These are phyloP conservation scores for Hetaerina americana DNA, from an alignment of 1,140 invertebrate species.

Conservation along the genomic window DNA sequence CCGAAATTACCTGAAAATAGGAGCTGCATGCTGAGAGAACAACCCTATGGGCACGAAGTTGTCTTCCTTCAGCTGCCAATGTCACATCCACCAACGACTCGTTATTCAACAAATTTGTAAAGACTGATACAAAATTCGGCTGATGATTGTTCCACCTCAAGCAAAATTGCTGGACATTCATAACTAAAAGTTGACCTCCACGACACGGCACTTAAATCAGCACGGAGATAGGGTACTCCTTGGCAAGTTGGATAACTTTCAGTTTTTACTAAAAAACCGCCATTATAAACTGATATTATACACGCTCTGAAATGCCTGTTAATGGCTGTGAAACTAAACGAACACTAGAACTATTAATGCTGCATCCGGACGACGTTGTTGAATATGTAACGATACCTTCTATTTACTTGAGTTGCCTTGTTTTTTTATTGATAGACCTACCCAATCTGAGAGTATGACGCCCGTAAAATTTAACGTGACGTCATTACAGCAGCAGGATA, in stretches of 20 bases:
- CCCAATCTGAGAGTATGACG: neutral
- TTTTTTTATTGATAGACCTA: neutral
- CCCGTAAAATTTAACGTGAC: neutral
- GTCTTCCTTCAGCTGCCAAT: slow-evolving; percentile 67
- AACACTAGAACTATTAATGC: no score
- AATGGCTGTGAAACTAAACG: no score
- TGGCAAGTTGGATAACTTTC: no score
- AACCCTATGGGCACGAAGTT: slow-evolving; percentile 73
- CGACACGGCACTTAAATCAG: no score
- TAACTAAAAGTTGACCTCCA: neutral
- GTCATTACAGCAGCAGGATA: neutral
- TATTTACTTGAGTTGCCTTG: neutral
- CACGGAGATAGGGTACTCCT: no score
- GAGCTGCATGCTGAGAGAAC: slow-evolving; percentile 75
- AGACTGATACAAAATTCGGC: slow-evolving; percentile 75
- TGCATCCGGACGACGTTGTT: no score
- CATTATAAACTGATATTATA: neutral
- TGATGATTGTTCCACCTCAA: slow-evolving; percentile 82
- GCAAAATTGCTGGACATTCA: slow-evolving; percentile 58
- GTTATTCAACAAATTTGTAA: slow-evolving; percentile 60
- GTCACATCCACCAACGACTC: slow-evolving; percentile 80
- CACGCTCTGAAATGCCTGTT: neutral
- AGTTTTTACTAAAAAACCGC: neutral
- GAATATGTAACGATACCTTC: neutral
- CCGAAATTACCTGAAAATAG: slow-evolving; percentile 64